Evolutionary conservation across 2,888 invertebrate genomes (phyloP), one percentile per base, ranked within the genome.

Genomic region (Platycheirus albimanus): DNA sequence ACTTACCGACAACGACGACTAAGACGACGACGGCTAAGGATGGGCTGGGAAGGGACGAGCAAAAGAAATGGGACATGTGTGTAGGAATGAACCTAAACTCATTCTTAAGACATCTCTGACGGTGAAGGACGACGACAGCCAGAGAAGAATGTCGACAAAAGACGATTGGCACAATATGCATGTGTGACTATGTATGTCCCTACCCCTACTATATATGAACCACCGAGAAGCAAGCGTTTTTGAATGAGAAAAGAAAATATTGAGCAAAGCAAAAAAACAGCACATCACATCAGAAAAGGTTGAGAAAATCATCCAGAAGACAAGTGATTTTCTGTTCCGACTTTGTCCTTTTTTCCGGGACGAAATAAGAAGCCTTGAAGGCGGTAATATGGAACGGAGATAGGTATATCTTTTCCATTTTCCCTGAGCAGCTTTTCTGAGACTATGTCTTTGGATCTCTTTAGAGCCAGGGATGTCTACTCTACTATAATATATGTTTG

Each of bases 301-400:
- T 58, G 41, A 58, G 45, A 61, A 61, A 61, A 45, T 61, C 49
- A 64, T 49, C 36, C 36, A 17, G 51, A 75, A 80, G 80, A 80
- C 80, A 76, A 76, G 81, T 72, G 76, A 81, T 54, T 76, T 71
- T 75, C 58, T 80, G 69, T 56, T 69, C 28, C 52, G 33, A 45
- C 43, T 54, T 69, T 52, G 33, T 36, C n/a, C 5, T 28, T 33
- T 54, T 30, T 38, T 43, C 52, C 61, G 24, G 17, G 17, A 30
- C 30, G 17, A 45, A 63, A 56, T 17, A 45, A 36, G n/a, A 64
- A 70, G 24, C 36, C 45, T 47, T 58, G 11, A 24, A 58, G 69
- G 47, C 36, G 56, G 33, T n/a, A 24, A 58, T 47, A 45, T 17
- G 56, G 54, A 28, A 45, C 30, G 30, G 45, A 43, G 41, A 58